Percentiles rank a stretch among this genome's conserved stretches.
Evolutionary conservation across 2,888 invertebrate species (phyloP).

Genomic region (Thereva unica): DNA sequence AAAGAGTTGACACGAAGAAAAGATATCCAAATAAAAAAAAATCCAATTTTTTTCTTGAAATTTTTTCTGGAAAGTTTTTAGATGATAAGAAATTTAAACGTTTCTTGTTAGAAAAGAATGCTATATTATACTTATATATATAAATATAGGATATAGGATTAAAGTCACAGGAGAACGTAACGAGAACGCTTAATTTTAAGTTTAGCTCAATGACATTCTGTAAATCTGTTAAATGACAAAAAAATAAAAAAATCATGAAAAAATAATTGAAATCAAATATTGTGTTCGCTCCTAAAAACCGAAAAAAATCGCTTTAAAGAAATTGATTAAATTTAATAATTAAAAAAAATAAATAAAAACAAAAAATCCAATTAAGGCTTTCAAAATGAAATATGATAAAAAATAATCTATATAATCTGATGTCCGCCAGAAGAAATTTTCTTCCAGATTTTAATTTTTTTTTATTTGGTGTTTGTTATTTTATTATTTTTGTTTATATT

Average conservation of each 20-base stretch:
- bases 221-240: constrained; percentile 2
- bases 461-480: not conserved
- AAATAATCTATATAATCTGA: too few species aligned
- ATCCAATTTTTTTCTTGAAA: not conserved
- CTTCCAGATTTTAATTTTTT: constrained; percentile 17
- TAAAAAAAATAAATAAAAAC: too few species aligned
- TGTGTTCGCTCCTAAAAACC: too few species aligned
- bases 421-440: constrained; percentile 8
- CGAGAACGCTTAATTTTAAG: constrained; percentile 21
- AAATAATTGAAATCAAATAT: too few species aligned
- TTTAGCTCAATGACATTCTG: constrained; percentile 31
- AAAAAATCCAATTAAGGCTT: too few species aligned
- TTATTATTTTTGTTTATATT: not conserved
- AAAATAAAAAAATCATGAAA: too few species aligned
- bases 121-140: not conserved
- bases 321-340: too few species aligned
- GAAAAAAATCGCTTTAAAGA: too few species aligned
- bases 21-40: too few species aligned
- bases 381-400: too few species aligned
- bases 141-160: constrained; percentile 12
- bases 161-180: constrained; percentile 12
- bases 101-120: constrained; percentile 13
- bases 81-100: constrained; percentile 21
- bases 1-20: too few species aligned
- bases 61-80: constrained; percentile 26